These are phyloP conservation scores for Apotomis capreana DNA, from an alignment of 2,888 invertebrate species.

Conservation along the genomic window DNA sequence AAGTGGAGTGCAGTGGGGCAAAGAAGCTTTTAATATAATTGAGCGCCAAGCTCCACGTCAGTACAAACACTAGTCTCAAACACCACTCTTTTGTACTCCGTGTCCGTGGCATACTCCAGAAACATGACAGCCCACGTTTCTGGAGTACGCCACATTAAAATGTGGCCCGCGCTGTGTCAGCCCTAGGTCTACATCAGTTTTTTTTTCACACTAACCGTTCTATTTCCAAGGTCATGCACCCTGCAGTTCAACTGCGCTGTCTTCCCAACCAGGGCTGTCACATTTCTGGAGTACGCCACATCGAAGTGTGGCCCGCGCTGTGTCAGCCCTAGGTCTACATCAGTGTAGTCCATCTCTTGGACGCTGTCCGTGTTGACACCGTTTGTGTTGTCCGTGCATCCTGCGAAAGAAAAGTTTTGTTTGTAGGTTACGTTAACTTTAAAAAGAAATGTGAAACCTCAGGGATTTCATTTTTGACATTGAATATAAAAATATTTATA, in stretches of 20 bases:
- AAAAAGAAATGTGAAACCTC: too few species aligned
- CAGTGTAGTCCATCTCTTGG: conserved; percentile 73
- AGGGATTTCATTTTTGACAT: too few species aligned
- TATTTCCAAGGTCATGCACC: conserved; percentile 89
- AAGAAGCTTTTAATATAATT: too few species aligned
- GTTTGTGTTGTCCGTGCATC: conserved; percentile 75
- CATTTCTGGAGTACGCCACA: conserved; percentile 87
- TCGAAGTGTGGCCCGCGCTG: conserved; percentile 89
- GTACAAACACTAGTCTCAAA: too few species aligned
- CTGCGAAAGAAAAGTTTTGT: conserved; percentile 50
- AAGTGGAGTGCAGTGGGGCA: too few species aligned
- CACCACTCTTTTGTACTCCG: too few species aligned
- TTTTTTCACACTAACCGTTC: conserved; percentile 84
- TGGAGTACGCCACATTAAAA: conserved; percentile 88
- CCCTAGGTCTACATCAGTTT: neutral
- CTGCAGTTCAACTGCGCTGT: conserved; percentile 90
- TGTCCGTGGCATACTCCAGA: conserved; percentile 83
- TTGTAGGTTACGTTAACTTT: too few species aligned
- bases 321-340: conserved; percentile 71
- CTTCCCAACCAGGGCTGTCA: conserved; percentile 90
- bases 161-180: conserved; percentile 85
- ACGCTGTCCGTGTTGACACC: conserved; percentile 67
- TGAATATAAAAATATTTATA: too few species aligned
- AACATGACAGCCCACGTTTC: conserved; percentile 91
- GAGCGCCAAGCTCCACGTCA: too few species aligned